Conservation (phyloP, 2,888 invertebrate species). For the Stenichneumon culpator region DNA sequence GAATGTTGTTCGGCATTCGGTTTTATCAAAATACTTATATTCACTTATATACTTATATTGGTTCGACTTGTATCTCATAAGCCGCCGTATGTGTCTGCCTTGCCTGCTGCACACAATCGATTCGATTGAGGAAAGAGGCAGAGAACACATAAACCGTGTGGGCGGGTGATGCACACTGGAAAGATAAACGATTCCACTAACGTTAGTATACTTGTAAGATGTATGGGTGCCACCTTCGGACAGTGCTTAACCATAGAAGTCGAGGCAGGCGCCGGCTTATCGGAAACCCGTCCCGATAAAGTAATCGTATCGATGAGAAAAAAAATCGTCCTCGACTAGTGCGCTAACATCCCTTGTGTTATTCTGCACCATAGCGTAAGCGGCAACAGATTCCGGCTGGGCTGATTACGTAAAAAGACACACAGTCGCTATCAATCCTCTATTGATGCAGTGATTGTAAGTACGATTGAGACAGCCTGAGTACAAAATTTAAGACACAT, state of each 20-base stretch:
- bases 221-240: neutral
- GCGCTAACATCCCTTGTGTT: slow-evolving; percentile 13
- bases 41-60: neutral
- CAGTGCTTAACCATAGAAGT: neutral
- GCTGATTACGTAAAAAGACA: too few species aligned
- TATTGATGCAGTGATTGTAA: too few species aligned
- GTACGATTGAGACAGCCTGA: too few species aligned
- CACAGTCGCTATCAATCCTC: too few species aligned
- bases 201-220: neutral
- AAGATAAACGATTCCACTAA: neutral
- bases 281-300: slow-evolving; percentile 41
- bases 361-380: slow-evolving; percentile 26
- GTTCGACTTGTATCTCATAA: slow-evolving; percentile 34
- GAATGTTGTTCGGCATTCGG: slow-evolving; percentile 13
- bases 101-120: slow-evolving; percentile 21
- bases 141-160: slow-evolving; percentile 15
- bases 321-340: slow-evolving; percentile 44
- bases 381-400: neutral
- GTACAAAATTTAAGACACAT: too few species aligned
- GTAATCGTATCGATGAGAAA: slow-evolving; percentile 39
- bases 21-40: slow-evolving; percentile 15
- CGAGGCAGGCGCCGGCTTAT: slow-evolving; percentile 56
- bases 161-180: neutral
- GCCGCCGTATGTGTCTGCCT: neutral
- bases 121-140: slow-evolving; percentile 27